A percentile compares a stretch with the other conserved stretches of the same genome.
Evolutionary conservation across 2,797 vertebrate genomes (phyloP).

Genomic region (Brachymystax lenok): DNA sequence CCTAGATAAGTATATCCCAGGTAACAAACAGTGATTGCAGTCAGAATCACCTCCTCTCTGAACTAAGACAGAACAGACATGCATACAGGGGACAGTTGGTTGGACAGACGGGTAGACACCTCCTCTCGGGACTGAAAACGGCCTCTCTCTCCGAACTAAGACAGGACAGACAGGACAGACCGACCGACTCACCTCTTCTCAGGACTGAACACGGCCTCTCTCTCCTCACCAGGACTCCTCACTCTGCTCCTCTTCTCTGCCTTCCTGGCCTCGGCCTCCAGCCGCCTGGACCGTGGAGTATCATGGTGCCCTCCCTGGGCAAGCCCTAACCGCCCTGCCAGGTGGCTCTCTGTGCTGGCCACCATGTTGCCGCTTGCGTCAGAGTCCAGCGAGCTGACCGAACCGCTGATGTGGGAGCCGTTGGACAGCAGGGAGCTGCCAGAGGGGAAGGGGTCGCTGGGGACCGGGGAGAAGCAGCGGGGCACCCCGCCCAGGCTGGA

Average conservation of each 20-base stretch:
- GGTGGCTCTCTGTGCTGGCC: slow-evolving; percentile 78
- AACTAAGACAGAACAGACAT: no score
- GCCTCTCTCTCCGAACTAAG: background rate
- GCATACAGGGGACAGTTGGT: no score
- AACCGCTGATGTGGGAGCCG: slow-evolving; percentile 84
- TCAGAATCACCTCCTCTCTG: no score
- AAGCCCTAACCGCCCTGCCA: slow-evolving; percentile 39
- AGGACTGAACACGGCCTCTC: slow-evolving; percentile 71
- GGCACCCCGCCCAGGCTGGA: slow-evolving; percentile 80
- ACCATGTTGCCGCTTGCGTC: slow-evolving; percentile 80
- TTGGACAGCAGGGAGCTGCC: slow-evolving; percentile 82
- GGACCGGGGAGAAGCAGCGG: slow-evolving; percentile 76
- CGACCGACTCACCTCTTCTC: slow-evolving; percentile 74
- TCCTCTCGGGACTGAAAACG: background rate
- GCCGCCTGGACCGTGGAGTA: slow-evolving; percentile 53
- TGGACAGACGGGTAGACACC: no score
- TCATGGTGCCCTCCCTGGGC: slow-evolving; percentile 63
- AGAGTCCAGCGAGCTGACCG: slow-evolving; percentile 81
- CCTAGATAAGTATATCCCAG: slow-evolving; percentile 13
- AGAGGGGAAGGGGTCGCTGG: slow-evolving; percentile 82
- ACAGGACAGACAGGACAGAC: background rate
- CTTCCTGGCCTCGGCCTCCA: slow-evolving; percentile 74
- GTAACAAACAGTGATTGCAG: background rate
- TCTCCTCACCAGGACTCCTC: slow-evolving; percentile 72
- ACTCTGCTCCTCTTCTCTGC: slow-evolving; percentile 77